Percentiles rank a stretch among this genome's conserved stretches.
Evolutionary conservation across 1,140 invertebrate genomes (phyloP).

Genomic region (Drosophila obscura): DNA sequence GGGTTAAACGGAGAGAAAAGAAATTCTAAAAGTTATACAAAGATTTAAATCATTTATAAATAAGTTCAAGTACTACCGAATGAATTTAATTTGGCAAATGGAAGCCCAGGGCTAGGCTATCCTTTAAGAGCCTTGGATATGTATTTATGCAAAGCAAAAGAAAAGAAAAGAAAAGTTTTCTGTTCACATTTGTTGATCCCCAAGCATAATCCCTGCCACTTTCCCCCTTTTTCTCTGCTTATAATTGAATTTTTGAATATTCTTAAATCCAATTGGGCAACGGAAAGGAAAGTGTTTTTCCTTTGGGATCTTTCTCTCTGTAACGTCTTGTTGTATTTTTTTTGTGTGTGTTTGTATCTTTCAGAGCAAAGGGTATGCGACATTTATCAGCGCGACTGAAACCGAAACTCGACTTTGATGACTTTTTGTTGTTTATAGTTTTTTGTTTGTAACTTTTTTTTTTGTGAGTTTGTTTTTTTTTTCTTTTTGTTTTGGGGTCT

Average conservation of each 20-base stretch:
- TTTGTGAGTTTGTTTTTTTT: slow-evolving; percentile 1
- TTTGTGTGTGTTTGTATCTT: not conserved
- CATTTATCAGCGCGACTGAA: slow-evolving; percentile 56
- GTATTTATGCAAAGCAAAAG: slow-evolving; percentile 12
- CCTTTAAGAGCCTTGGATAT: too few relatives aligned
- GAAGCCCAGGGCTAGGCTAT: too few relatives aligned
- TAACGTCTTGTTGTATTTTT: not conserved
- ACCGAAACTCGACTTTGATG: slow-evolving; percentile 58
- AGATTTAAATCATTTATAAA: too few relatives aligned
- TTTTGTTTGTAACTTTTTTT: slow-evolving; percentile 47
- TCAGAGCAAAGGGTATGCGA: slow-evolving; percentile 38
- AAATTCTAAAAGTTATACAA: too few relatives aligned
- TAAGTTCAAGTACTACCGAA: too few relatives aligned
- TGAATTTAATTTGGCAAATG: too few relatives aligned
- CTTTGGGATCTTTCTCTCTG: too few relatives aligned
- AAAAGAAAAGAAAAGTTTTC: slow-evolving; percentile 38
- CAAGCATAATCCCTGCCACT: not conserved
- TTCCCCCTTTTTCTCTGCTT: not conserved
- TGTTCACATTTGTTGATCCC: slow-evolving; percentile 36
- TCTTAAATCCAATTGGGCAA: slow-evolving; percentile 45
- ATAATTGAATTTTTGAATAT: slow-evolving; percentile 53
- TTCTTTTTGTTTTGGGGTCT: slow-evolving; percentile 54
- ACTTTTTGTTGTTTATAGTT: slow-evolving; percentile 63
- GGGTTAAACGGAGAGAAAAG: too few relatives aligned
- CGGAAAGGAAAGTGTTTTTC: slow-evolving; percentile 36